phyloP scores from a whole-genome alignment of 1,140 invertebrate species.

The Caenorhabditis briggsae region DNA sequence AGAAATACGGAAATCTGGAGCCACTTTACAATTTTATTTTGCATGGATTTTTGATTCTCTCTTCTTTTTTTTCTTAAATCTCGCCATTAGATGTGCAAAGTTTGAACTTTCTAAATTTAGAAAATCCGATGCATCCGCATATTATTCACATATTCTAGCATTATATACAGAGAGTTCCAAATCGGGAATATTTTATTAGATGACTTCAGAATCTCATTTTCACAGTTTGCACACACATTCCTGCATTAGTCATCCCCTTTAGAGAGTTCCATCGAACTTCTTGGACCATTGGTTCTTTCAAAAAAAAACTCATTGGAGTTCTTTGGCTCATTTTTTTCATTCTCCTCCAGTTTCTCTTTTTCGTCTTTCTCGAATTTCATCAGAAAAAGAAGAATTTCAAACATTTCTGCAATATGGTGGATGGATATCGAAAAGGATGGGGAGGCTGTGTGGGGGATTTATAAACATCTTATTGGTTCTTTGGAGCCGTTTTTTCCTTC shows the following conservation, averaged over 20 bases:
- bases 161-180: background rate
- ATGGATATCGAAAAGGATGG: too few species aligned
- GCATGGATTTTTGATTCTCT: background rate
- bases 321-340: too few species aligned
- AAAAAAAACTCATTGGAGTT: too few species aligned
- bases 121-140: background rate
- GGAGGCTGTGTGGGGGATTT: background rate
- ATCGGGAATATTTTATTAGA: background rate
- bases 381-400: background rate
- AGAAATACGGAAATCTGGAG: background rate
- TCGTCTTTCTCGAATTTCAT: too few species aligned
- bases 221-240: background rate
- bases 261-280: too few species aligned
- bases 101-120: background rate
- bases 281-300: too few species aligned
- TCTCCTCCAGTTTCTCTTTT: too few species aligned
- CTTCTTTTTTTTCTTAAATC: background rate
- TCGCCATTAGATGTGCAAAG: too few species aligned
- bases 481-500: too few species aligned
- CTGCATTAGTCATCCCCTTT: background rate
- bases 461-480: slow-evolving; percentile 13
- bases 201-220: background rate
- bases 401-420: background rate
- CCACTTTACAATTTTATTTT: slow-evolving; percentile 3
- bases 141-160: background rate